These are phyloP conservation scores for Anastatus disparis DNA, from an alignment of 1,140 invertebrate genomes.

Conservation along the genomic window DNA sequence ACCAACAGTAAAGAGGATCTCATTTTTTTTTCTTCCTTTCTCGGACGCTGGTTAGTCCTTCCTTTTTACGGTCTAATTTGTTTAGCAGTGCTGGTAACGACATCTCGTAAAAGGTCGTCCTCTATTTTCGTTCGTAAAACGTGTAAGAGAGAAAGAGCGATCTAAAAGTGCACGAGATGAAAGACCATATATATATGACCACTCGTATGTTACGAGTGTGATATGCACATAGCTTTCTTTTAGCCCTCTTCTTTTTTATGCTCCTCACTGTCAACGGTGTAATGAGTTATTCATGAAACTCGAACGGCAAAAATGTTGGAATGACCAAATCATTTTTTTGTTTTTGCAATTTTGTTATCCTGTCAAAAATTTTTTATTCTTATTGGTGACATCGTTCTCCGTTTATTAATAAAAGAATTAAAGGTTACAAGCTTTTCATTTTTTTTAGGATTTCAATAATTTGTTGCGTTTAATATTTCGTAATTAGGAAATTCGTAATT, in stretches of 20 bases:
- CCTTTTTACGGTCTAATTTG: slow-evolving; percentile 56
- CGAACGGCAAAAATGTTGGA: slow-evolving; percentile 4
- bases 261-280: neutral
- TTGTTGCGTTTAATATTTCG: too few relatives aligned
- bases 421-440: too few relatives aligned
- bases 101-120: slow-evolving; percentile 51
- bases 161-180: neutral
- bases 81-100: slow-evolving; percentile 54
- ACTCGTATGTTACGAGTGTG: slow-evolving; percentile 15
- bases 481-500: too few relatives aligned
- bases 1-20: too few relatives aligned
- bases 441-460: too few relatives aligned
- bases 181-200: neutral
- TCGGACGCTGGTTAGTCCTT: slow-evolving; percentile 7
- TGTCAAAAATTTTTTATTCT: neutral
- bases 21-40: neutral
- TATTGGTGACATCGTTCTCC: too few relatives aligned
- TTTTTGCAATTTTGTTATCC: neutral
- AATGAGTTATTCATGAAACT: slow-evolving; percentile 22
- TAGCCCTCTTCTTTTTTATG: neutral
- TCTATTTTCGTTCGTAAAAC: slow-evolving; percentile 42
- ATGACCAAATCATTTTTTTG: neutral
- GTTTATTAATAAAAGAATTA: too few relatives aligned
- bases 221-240: neutral
- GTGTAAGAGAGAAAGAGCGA: neutral